Conservation (phyloP, 2,888 invertebrate species). For the Agriopis marginaria region DNA sequence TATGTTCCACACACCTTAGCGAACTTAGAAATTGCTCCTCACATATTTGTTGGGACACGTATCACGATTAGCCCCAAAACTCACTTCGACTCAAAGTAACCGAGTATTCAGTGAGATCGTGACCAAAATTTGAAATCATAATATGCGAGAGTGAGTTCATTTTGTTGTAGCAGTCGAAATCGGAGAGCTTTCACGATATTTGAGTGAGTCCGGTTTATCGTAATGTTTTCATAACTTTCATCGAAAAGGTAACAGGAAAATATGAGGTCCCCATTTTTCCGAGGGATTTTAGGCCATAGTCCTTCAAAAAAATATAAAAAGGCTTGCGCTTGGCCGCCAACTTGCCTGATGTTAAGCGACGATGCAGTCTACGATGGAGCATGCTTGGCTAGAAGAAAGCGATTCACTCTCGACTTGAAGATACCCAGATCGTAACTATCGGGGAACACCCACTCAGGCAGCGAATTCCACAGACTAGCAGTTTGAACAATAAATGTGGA, state of each 20-base stretch:
- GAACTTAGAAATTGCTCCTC: constrained; percentile 16
- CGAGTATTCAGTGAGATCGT: constrained; percentile 48
- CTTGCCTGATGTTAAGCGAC: no score
- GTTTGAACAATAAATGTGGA: no score
- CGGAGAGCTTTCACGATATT: constrained; percentile 31
- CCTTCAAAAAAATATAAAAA: no score
- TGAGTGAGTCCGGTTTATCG: constrained; percentile 32
- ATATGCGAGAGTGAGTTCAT: constrained; percentile 44
- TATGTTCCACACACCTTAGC: neutral
- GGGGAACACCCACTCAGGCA: no score
- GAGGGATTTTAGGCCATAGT: neutral
- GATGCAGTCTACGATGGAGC: no score
- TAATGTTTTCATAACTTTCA: constrained; percentile 29
- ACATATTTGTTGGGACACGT: constrained; percentile 42
- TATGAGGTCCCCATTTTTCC: neutral
- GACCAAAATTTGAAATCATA: constrained; percentile 52
- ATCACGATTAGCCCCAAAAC: constrained; percentile 49
- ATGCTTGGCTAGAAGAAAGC: no score
- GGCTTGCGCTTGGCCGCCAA: no score
- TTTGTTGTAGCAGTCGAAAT: constrained; percentile 35
- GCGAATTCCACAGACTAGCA: no score
- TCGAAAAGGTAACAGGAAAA: constrained; percentile 5
- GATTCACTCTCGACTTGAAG: no score
- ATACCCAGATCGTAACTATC: no score
- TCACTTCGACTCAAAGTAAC: constrained; percentile 42